Evolutionary conservation across 1,140 invertebrate genomes (phyloP).

Genomic region (Pseudomyrmex sp.): DNA sequence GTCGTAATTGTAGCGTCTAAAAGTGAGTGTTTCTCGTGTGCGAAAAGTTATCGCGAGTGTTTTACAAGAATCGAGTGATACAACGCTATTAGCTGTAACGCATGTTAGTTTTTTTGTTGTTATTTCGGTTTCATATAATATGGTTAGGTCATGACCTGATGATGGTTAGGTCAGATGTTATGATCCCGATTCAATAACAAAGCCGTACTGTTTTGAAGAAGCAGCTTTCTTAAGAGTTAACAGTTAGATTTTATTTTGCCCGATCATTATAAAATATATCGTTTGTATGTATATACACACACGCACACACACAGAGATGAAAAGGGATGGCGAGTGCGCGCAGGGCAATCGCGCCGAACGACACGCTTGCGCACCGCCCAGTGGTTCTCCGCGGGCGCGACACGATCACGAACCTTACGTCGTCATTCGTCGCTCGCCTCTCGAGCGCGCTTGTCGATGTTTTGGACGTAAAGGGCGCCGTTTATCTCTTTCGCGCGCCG

Average conservation of each 20-base stretch:
- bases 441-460: constrained; percentile 73
- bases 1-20: neutral
- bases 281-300: neutral
- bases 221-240: too few species aligned
- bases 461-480: constrained; percentile 5
- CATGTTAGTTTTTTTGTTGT: too few species aligned
- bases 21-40: neutral
- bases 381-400: constrained; percentile 66
- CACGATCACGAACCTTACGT: constrained; percentile 46
- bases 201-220: too few species aligned
- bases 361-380: constrained; percentile 64
- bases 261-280: neutral
- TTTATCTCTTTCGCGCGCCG: constrained; percentile 25
- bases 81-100: too few species aligned
- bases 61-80: too few species aligned
- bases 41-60: neutral
- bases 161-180: too few species aligned
- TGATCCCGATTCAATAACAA: too few species aligned
- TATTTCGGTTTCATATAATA: too few species aligned
- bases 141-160: too few species aligned
- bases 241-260: neutral
- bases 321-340: constrained; percentile 40
- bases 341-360: constrained; percentile 18
- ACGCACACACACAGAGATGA: neutral
- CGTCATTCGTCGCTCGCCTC: constrained; percentile 80